These are phyloP conservation scores for Drosophila pseudoobscura DNA, from an alignment of 1,140 invertebrate species.

Conservation along the genomic window DNA sequence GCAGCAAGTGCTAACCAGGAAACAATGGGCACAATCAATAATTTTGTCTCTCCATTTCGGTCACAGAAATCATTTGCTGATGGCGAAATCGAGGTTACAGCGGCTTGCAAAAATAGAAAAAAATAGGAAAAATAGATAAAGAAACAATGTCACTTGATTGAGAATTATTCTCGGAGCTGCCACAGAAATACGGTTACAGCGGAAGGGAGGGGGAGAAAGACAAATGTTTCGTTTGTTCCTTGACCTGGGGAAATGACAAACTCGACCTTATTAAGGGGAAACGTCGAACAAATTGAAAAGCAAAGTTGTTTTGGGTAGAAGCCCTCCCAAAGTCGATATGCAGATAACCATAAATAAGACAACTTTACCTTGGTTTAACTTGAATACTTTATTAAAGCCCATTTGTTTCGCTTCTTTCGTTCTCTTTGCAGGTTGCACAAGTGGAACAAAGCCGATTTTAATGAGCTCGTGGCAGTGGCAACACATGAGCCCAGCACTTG, in stretches of 20 bases:
- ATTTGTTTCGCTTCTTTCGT: slow-evolving; percentile 45
- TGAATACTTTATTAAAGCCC: slow-evolving; percentile 52
- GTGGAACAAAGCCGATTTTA: slow-evolving; percentile 59
- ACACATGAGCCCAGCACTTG: slow-evolving; percentile 55
- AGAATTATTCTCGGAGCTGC: slow-evolving; percentile 29
- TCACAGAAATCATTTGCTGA: slow-evolving; percentile 57
- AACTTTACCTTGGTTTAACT: slow-evolving; percentile 31
- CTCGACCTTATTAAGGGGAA: slow-evolving; percentile 26
- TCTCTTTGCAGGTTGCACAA: slow-evolving; percentile 53
- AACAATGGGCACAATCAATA: slow-evolving; percentile 59
- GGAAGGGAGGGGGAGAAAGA: neutral
- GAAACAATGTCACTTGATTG: slow-evolving; percentile 54
- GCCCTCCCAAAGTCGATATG: too few relatives aligned
- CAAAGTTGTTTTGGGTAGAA: slow-evolving; percentile 2
- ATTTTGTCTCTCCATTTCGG: slow-evolving; percentile 49
- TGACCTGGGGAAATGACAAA: slow-evolving; percentile 35
- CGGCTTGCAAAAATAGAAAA: slow-evolving; percentile 35
- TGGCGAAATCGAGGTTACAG: slow-evolving; percentile 50
- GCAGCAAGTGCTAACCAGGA: slow-evolving; percentile 36
- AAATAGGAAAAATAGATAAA: too few relatives aligned
- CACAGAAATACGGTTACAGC: neutral
- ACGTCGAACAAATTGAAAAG: slow-evolving; percentile 43
- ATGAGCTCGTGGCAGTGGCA: slow-evolving; percentile 56
- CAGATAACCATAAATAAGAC: slow-evolving; percentile 20
- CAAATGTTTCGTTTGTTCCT: slow-evolving; percentile 25